Evolutionary conservation across 1,140 invertebrate species (phyloP).

Genomic region (Bombus huntii): DNA sequence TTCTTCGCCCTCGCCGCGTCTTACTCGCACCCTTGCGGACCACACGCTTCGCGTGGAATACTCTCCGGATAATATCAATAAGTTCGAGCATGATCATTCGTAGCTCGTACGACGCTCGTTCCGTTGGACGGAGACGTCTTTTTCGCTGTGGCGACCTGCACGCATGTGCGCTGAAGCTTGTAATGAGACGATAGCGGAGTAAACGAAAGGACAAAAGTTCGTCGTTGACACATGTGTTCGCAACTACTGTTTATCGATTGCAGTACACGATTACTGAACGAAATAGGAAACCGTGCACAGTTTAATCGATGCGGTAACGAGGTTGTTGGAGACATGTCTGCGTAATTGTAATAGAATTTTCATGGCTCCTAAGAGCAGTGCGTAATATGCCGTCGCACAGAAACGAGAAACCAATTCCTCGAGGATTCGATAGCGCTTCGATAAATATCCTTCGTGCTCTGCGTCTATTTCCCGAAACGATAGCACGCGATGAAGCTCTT

Average conservation of each 20-base stretch:
- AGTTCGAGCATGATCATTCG: constrained; percentile 76
- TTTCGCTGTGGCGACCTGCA: background rate
- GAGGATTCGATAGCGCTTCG: background rate
- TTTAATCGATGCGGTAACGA: constrained; percentile 23
- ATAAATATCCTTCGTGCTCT: constrained; percentile 20
- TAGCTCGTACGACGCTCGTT: background rate
- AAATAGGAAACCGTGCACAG: background rate
- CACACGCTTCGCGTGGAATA: accelerated
- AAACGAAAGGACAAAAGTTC: background rate
- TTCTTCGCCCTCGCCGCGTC: constrained; percentile 4
- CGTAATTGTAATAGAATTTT: constrained; percentile 17
- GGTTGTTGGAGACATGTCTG: background rate
- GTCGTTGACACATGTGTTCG: too few relatives aligned
- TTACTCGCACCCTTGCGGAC: constrained; percentile 18
- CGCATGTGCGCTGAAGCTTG: background rate
- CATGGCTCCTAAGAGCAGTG: background rate
- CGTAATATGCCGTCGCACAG: too few relatives aligned
- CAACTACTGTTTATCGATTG: background rate
- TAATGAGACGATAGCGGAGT: background rate
- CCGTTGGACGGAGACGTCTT: background rate
- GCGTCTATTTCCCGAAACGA: constrained; percentile 26
- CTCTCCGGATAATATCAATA: constrained; percentile 76
- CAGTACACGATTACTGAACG: background rate
- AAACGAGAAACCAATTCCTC: background rate
- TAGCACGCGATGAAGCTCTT: constrained; percentile 18